These are phyloP conservation scores for Platycnemis pennipes DNA, from an alignment of 2,888 invertebrate species.

Conservation along the genomic window DNA sequence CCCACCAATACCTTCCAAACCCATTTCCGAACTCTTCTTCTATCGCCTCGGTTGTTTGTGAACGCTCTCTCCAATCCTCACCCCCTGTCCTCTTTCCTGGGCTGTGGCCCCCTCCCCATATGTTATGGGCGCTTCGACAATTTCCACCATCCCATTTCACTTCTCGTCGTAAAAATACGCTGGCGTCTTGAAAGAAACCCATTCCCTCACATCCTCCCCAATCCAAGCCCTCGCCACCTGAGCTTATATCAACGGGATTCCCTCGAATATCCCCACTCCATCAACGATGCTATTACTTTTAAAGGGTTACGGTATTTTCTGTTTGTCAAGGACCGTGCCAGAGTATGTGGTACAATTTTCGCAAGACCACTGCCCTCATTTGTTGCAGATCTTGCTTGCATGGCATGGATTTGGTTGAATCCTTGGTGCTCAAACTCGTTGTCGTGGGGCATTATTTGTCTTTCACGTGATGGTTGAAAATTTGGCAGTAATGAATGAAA, in stretches of 20 bases:
- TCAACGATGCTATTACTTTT: neutral
- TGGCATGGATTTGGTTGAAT: no score
- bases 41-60: neutral
- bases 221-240: neutral
- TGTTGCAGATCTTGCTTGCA: no score
- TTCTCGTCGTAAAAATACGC: conserved; percentile 13
- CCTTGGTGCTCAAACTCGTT: no score
- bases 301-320: no score
- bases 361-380: no score
- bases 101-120: neutral
- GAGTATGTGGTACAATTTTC: no score
- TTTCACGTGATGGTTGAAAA: no score
- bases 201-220: neutral
- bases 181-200: neutral
- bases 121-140: neutral
- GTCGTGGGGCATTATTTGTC: no score
- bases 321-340: no score
- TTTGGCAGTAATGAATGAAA: no score
- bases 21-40: neutral
- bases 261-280: neutral
- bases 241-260: neutral
- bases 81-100: neutral
- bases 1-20: neutral
- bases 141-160: conserved; percentile 41
- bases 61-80: neutral